phyloP scores from a whole-genome alignment of 1,140 invertebrate species.

The Watersipora subatra region DNA sequence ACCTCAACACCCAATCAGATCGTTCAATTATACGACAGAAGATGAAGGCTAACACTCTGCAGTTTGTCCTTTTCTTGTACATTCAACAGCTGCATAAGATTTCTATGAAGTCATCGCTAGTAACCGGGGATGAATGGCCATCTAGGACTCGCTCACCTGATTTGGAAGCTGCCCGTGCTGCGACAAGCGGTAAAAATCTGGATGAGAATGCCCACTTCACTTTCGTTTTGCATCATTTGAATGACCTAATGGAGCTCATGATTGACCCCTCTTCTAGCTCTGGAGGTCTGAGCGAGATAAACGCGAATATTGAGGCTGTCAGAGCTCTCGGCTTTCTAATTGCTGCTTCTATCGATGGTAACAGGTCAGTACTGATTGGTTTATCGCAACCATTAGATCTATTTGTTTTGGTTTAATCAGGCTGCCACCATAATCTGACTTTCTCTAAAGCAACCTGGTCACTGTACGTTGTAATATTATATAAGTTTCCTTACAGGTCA shows the following conservation, averaged over 20 bases:
- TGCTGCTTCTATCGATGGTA: background rate
- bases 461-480: too few species aligned
- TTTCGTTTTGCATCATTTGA: constrained; percentile 35
- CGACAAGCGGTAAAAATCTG: constrained; percentile 16
- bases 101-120: constrained; percentile 32
- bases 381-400: background rate
- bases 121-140: constrained; percentile 39
- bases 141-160: constrained; percentile 6
- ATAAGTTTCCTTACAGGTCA: too few species aligned
- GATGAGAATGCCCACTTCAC: constrained; percentile 35
- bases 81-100: constrained; percentile 38
- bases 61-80: constrained; percentile 37
- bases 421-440: too few species aligned
- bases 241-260: constrained; percentile 35
- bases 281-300: background rate
- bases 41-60: constrained; percentile 24
- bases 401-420: background rate
- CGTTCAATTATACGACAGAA: background rate
- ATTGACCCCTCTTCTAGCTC: constrained; percentile 25
- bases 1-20: background rate
- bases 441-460: too few species aligned
- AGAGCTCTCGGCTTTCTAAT: background rate
- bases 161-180: background rate
- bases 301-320: too few species aligned
- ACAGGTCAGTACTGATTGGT: too few species aligned